Conservation (phyloP, 2,797 vertebrate species). For the Molossus molossus region DNA sequence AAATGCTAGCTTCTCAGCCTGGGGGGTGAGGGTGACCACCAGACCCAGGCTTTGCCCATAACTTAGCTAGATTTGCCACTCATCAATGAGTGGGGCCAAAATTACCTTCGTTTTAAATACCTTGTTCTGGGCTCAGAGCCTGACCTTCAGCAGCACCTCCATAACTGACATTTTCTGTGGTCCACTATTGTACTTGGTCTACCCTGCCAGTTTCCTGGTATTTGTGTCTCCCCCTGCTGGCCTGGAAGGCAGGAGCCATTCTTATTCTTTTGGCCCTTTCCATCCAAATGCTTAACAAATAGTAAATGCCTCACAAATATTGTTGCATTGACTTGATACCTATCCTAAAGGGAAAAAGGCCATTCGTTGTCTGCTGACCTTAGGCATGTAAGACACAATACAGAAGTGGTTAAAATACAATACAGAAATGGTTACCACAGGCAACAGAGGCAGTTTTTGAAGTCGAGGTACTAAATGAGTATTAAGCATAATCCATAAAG, state of each 20-base stretch:
- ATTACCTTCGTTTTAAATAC: background rate
- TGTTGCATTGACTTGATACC: background rate
- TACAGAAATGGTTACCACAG: constrained; percentile 71
- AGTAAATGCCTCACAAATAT: background rate
- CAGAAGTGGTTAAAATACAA: constrained; percentile 77
- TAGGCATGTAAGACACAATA: constrained; percentile 71
- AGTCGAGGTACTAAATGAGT: constrained; percentile 72
- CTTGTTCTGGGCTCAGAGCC: background rate
- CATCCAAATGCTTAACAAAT: background rate
- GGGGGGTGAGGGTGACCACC: background rate
- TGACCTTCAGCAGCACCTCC: background rate
- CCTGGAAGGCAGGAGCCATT: background rate
- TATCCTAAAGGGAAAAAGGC: background rate
- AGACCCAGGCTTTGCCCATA: background rate
- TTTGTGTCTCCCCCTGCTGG: background rate
- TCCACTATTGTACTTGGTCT: rapidly evolving
- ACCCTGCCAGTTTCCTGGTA: no score
- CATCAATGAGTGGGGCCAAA: background rate
- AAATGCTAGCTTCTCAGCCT: background rate
- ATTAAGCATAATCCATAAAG: constrained; percentile 39
- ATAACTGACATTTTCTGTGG: background rate
- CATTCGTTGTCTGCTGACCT: background rate
- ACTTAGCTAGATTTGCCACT: background rate
- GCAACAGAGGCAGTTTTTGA: constrained; percentile 6
- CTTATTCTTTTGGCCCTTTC: background rate